A percentile compares a stretch with the other conserved stretches of the same genome.
phyloP scores from a whole-genome alignment of 2,113 vertebrate species.

The Australoheros scitulus region DNA sequence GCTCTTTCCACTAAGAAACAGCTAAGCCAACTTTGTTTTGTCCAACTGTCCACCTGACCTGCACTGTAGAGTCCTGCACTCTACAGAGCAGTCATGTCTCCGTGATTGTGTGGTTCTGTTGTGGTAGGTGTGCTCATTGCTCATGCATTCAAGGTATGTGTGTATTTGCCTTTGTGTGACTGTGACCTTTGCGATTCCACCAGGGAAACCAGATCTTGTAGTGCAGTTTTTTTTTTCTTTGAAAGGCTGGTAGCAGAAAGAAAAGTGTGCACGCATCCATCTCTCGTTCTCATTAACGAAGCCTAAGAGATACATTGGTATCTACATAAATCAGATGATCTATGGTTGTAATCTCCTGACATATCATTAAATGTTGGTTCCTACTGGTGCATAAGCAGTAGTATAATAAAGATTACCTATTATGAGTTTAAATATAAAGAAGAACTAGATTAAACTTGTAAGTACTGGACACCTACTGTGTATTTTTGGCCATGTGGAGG shows the following conservation, averaged over 20 bases:
- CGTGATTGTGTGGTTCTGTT: background rate
- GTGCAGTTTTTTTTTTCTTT: slow-evolving; percentile 19
- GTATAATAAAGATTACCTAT: background rate
- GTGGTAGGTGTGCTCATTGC: background rate
- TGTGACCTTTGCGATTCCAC: slow-evolving; percentile 59
- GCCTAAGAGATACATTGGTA: slow-evolving; percentile 23
- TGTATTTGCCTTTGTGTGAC: slow-evolving; percentile 28
- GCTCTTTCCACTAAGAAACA: too few relatives aligned
- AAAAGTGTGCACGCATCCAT: slow-evolving; percentile 24
- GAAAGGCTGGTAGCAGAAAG: slow-evolving; percentile 41
- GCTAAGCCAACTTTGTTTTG: background rate
- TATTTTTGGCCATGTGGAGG: background rate
- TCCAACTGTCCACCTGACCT: background rate
- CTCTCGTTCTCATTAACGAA: slow-evolving; percentile 3
- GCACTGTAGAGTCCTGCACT: background rate
- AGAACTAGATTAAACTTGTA: background rate
- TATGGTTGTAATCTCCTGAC: background rate
- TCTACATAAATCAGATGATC: background rate
- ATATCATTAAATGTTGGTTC: background rate
- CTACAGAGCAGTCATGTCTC: accelerated
- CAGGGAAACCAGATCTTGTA: slow-evolving; percentile 15
- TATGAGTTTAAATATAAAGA: background rate
- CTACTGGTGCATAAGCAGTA: background rate
- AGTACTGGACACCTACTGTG: background rate
- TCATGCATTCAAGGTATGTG: slow-evolving; percentile 17